A percentile compares a stretch with the other conserved stretches of the same genome.
phyloP scores from a whole-genome alignment of 2,888 invertebrate genomes.

The Amphipoea oculea region DNA sequence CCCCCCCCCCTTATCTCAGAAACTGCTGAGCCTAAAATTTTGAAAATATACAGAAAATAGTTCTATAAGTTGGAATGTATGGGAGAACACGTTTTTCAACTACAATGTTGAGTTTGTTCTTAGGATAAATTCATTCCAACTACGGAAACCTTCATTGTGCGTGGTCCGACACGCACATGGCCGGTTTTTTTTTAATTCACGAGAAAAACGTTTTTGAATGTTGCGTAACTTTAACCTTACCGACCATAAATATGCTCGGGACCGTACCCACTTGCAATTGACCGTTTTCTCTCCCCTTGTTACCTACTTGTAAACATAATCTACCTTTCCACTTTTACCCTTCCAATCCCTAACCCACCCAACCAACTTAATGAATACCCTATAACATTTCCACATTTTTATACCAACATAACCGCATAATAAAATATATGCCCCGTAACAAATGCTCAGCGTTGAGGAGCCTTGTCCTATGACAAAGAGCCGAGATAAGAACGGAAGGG shows the following conservation, averaged over 20 bases:
- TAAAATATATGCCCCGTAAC: slow-evolving; percentile 43
- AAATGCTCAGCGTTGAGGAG: slow-evolving; percentile 48
- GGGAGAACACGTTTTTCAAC: too few relatives aligned
- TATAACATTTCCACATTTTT: slow-evolving; percentile 24
- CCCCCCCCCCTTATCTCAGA: too few relatives aligned
- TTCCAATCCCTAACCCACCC: background rate
- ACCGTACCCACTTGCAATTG: background rate
- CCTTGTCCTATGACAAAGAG: slow-evolving; percentile 60
- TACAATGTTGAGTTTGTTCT: too few relatives aligned
- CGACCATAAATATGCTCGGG: background rate
- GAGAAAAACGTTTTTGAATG: background rate
- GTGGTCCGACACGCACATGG: too few relatives aligned
- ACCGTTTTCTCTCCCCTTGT: background rate
- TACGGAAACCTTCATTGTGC: too few relatives aligned
- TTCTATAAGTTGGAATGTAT: too few relatives aligned
- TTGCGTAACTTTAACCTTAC: background rate
- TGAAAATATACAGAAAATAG: too few relatives aligned
- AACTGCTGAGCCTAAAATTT: too few relatives aligned
- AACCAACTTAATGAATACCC: slow-evolving; percentile 24
- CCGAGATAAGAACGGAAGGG: slow-evolving; percentile 56
- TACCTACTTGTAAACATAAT: background rate
- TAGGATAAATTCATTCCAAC: too few relatives aligned
- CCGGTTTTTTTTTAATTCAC: background rate
- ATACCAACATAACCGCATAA: slow-evolving; percentile 22
- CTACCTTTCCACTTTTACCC: background rate